Evolutionary conservation across 2,888 invertebrate genomes (phyloP), one percentile per base, ranked within the genome.

Genomic region (Trypoxylon attenuatum): DNA sequence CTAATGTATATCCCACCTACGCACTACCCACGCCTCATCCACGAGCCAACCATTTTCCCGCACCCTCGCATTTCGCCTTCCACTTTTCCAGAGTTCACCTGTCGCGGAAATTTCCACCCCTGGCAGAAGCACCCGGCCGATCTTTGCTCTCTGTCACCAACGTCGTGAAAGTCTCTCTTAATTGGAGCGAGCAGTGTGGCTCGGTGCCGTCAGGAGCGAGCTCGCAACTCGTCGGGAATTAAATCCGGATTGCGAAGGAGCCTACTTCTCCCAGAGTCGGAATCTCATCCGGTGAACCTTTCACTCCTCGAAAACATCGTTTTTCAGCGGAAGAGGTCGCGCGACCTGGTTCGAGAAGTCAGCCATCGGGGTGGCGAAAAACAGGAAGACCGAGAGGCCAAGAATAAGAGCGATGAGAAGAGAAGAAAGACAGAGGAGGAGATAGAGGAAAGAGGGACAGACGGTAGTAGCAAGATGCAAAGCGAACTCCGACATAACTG

Each of bases 401-500:
- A n/a, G n/a, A n/a, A n/a, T n/a, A n/a, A n/a, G n/a, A n/a, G n/a
- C n/a, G n/a, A n/a, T n/a, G n/a, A n/a, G n/a, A n/a, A n/a, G n/a
- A n/a, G n/a, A n/a, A n/a, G n/a, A n/a, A n/a, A 39, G 50, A 2
- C 2, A 13, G 50, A 13, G 38, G 29, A 22, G 6, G 38, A 19
- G 8, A 16, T 10, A 22, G 25, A 51, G 15, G 47, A 22, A 50
- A 15, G 5, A 16, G 27, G 2, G 27, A 16, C 13, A 15, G 19
- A 4, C 13, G 13, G 21, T 46, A 29, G 42, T 39, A 41, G 27
- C 16, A 49, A 23, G 55, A 66, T 56, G 57, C 29, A 66, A 70
- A 75, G 76, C 66, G 59, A 77, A 75, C 64, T 76, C 67, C 45
- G 47, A 59, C 63, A 72, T 68, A 69, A 67, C 56, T 63, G 58